Conservation (phyloP, 2,888 invertebrate genomes). For the Plagodis dolabraria region DNA sequence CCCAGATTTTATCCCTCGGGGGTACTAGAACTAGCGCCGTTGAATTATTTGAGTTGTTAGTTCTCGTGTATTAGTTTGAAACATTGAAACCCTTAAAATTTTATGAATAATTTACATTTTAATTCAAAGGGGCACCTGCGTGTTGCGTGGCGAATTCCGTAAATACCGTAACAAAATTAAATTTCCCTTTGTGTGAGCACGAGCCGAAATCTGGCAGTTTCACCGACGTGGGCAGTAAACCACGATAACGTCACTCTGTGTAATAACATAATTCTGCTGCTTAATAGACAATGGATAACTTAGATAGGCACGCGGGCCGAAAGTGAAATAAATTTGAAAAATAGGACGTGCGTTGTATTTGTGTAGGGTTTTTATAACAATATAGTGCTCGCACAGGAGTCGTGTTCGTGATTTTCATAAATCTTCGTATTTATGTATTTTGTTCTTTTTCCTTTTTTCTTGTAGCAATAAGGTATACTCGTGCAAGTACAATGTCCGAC, state of each 20-base stretch:
- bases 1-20: no score
- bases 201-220: background rate
- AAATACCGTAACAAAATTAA: constrained; percentile 23
- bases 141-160: constrained; percentile 19
- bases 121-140: constrained; percentile 18
- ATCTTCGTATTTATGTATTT: background rate
- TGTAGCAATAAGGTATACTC: no score
- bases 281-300: constrained; percentile 32
- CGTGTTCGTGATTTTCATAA: background rate
- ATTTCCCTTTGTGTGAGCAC: constrained; percentile 1
- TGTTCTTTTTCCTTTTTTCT: no score
- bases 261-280: constrained; percentile 33
- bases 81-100: background rate
- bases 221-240: constrained; percentile 19
- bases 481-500: no score
- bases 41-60: no score
- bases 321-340: constrained; percentile 31
- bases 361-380: background rate
- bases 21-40: no score
- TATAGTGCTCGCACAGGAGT: background rate
- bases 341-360: constrained; percentile 8
- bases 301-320: no score
- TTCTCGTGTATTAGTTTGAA: no score
- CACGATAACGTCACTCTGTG: constrained; percentile 36
- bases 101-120: background rate